These are phyloP conservation scores for Bathynomus jamesi DNA, from an alignment of 1,140 invertebrate species.

Conservation along the genomic window DNA sequence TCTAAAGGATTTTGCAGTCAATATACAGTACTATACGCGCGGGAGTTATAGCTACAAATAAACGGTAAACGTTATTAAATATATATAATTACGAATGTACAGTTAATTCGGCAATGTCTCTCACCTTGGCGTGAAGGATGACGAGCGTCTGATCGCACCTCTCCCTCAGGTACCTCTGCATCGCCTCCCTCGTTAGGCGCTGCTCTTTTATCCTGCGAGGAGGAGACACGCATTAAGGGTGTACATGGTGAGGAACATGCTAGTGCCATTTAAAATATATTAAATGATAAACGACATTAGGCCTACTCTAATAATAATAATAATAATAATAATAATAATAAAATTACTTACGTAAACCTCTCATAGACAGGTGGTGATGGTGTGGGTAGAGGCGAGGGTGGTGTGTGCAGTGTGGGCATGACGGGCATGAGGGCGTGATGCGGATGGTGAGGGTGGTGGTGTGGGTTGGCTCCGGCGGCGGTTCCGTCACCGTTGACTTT, in stretches of 20 bases:
- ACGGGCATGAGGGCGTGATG: conserved; percentile 31
- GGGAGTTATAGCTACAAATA: too few species aligned
- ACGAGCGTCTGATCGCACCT: conserved; percentile 93
- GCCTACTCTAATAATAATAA: too few species aligned
- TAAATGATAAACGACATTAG: too few species aligned
- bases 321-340: too few species aligned
- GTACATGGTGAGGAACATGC: too few species aligned
- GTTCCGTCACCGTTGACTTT: conserved; percentile 46
- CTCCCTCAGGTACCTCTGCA: conserved; percentile 90
- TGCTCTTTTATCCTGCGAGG: conserved; percentile 72
- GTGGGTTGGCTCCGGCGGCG: conserved; percentile 4
- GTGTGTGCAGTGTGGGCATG: conserved; percentile 58
- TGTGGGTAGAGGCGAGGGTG: conserved; percentile 57
- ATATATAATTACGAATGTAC: neutral
- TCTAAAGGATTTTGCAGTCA: too few species aligned
- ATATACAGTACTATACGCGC: too few species aligned
- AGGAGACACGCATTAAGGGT: too few species aligned
- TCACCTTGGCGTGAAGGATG: conserved; percentile 95
- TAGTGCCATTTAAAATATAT: too few species aligned
- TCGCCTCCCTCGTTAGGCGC: conserved; percentile 80
- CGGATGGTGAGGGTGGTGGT: conserved; percentile 38
- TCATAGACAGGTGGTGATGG: conserved; percentile 52
- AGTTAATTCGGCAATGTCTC: neutral
- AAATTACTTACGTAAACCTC: conserved; percentile 31
- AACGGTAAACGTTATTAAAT: neutral